Conservation (phyloP, 2,888 invertebrate species). For the Apotomis turbidana region DNA sequence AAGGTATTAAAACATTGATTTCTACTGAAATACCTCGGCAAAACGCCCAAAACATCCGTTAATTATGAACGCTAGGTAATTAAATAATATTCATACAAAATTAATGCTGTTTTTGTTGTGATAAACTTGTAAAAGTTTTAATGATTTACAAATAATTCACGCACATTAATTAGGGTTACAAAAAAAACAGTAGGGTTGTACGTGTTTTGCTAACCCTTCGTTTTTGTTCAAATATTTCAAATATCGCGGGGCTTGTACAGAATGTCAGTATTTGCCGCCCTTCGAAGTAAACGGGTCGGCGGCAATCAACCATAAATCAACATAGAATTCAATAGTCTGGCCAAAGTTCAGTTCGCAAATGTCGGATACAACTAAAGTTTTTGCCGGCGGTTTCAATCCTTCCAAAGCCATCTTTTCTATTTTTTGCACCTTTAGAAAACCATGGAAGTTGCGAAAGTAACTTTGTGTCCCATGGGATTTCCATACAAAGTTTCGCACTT, state of each 20-base stretch:
- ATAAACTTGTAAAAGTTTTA: too few relatives aligned
- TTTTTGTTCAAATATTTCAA: background rate
- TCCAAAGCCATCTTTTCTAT: background rate
- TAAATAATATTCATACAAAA: too few relatives aligned
- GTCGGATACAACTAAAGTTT: conserved; percentile 15
- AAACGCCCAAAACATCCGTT: too few relatives aligned
- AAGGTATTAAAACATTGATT: too few relatives aligned
- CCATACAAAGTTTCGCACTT: too few relatives aligned
- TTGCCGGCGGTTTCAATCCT: conserved; percentile 4
- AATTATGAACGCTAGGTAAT: too few relatives aligned
- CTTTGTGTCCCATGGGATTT: too few relatives aligned
- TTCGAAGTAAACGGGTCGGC: background rate
- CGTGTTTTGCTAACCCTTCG: background rate
- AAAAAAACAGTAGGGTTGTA: too few relatives aligned
- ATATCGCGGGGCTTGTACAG: background rate
- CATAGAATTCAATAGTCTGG: conserved; percentile 18
- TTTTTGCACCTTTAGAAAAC: too few relatives aligned
- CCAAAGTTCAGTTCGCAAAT: conserved; percentile 12
- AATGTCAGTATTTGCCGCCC: conserved; percentile 12
- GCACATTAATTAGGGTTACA: background rate
- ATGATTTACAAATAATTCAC: background rate
- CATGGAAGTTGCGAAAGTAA: too few relatives aligned
- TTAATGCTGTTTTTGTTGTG: too few relatives aligned
- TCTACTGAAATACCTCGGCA: too few relatives aligned
- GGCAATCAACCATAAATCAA: conserved; percentile 32